Evolutionary conservation across 2,113 vertebrate species (phyloP), one percentile per base, ranked within the genome.

Genomic region (Oryzias woworae): DNA sequence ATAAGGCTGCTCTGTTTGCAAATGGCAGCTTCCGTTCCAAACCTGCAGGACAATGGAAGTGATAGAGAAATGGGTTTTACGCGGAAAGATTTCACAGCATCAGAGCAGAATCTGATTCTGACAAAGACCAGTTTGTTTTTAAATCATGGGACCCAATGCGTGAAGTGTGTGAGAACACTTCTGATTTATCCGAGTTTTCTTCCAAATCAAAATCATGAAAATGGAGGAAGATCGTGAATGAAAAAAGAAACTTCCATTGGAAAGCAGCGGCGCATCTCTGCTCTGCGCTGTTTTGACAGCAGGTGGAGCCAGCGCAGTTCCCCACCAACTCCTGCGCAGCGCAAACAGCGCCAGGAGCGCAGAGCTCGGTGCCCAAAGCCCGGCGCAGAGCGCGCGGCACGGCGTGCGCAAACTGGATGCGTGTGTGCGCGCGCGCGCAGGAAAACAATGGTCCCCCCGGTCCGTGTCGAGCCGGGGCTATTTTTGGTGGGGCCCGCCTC

Each of bases 401-500:
- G 5, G 26, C 26, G 26, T 6, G 26, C 26, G 26, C 26, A 28
- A 0, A 28, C 20, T 20, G 20, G 1, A 20, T 20, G 20, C 1
- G 20, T 20, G 20, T 20, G 51, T 17, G 54, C 20, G 55, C 31
- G 2, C 22, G 63, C 23, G 53, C 17, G 75, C 71, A 14, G 64
- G 64, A 54, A 87, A 84, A 91, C 88, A 90, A 90, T 88, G 75
- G 80, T 78, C 53, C 62, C 67, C 67, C 68, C 81, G 79, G 77
- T 77, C 62, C 62, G 77, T 69, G 85, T 84, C 76, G 85, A 89
- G 86, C 87, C 84, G 57, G 74, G 73, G 77, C 89, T 92, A 92
- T 92, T 92, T 92, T 91, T 86, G 90, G 91, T 84, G 81, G 78
- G 58, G 53, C 75, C 89, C 91, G 89, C 91, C 91, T 84, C 8